Conservation (phyloP, 2,113 vertebrate species). For the Ammodytes dubius region DNA sequence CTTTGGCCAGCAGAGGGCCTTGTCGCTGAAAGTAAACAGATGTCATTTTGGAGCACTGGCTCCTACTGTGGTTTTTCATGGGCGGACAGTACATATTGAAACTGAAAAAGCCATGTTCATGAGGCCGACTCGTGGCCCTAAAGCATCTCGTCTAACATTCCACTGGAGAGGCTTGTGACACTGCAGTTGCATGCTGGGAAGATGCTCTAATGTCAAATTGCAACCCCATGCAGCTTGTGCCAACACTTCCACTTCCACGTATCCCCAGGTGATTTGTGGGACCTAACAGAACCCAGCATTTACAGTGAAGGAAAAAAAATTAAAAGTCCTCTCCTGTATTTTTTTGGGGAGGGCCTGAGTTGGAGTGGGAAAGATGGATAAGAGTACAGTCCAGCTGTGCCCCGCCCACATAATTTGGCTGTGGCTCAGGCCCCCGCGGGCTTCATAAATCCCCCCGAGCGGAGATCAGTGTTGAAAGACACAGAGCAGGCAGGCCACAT, state of each 20-base stretch:
- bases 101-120: background rate
- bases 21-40: background rate
- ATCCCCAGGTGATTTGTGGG: constrained; percentile 55
- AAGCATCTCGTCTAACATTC: background rate
- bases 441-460: constrained; percentile 66
- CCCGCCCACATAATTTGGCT: constrained; percentile 77
- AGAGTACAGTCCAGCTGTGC: constrained; percentile 66
- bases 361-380: constrained; percentile 73
- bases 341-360: background rate
- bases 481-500: constrained; percentile 51
- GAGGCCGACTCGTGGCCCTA: background rate
- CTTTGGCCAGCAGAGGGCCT: too few relatives aligned
- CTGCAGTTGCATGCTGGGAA: constrained; percentile 26
- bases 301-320: constrained; percentile 57
- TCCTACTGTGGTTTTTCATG: background rate
- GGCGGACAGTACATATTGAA: background rate
- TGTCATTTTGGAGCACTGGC: background rate
- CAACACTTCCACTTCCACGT: constrained; percentile 54
- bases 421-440: constrained; percentile 52
- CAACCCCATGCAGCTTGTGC: constrained; percentile 40
- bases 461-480: constrained; percentile 49
- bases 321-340: constrained; percentile 18
- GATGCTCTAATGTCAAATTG: constrained; percentile 41
- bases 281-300: constrained; percentile 59
- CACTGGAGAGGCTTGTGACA: background rate